A percentile compares a stretch with the other conserved stretches of the same genome.
Conservation (phyloP, 2,113 vertebrate genomes). For the Indicator maculatus region DNA sequence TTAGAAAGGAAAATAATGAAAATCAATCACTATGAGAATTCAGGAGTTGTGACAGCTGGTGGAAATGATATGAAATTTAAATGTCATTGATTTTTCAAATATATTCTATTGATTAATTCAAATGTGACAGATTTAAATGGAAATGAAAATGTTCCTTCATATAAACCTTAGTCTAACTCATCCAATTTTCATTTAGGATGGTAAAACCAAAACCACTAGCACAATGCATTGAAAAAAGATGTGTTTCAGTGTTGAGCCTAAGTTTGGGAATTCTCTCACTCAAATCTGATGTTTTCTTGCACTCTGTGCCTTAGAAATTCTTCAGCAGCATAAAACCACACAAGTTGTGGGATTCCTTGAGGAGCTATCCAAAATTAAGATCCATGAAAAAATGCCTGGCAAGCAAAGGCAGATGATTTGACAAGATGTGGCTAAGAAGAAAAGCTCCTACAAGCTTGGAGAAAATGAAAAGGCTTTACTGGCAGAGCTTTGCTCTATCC, state of each 20-base stretch:
- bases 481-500: neutral
- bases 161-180: neutral
- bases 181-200: neutral
- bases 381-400: neutral
- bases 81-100: neutral
- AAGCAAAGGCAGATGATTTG: neutral
- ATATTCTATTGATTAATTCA: slow-evolving; percentile 32
- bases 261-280: neutral
- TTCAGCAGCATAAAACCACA: neutral
- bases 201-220: neutral
- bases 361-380: neutral
- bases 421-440: neutral
- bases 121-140: slow-evolving; percentile 37
- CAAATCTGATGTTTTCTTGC: neutral
- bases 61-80: neutral
- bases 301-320: neutral
- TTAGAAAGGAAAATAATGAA: slow-evolving; percentile 2
- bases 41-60: slow-evolving; percentile 10
- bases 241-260: neutral
- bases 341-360: neutral
- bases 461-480: neutral
- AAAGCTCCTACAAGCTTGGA: neutral
- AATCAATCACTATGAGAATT: slow-evolving; percentile 26
- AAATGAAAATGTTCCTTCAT: slow-evolving; percentile 19
- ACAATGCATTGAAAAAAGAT: neutral